Evolutionary conservation across 2,797 vertebrate genomes (phyloP), one percentile per base, ranked within the genome.

Genomic region (Micromesistius poutassou): DNA sequence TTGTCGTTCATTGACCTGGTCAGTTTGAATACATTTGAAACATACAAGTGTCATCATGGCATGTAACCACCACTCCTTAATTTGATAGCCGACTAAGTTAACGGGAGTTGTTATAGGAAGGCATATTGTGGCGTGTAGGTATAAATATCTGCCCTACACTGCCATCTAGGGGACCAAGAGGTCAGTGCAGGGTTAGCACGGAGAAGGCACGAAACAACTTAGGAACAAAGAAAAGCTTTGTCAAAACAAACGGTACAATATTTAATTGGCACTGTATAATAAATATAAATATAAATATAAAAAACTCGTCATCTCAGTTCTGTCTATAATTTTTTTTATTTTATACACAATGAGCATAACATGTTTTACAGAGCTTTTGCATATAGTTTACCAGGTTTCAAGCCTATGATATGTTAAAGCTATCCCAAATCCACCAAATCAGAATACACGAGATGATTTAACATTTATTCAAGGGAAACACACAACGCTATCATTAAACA

Each of bases 401-500:
- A 10, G 66, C 28, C n/a, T 70, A 71, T 71, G 14, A 31, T 31
- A 22, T 31, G 30, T 71, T 30, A 70, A n/a, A 70, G 66, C 68
- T 71, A 3, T 71, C 28, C 14, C 14, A 71, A 30, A 30, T 14
- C 68, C 28, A 71, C 30, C 25, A 30, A 71, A 31, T 19, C 30
- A 71, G 30, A 71, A 71, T 28, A 77, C 75, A 74, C 71, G 38
- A 82, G 73, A 83, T 89, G 82, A 72, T 82, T 82, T 72, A 83
- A 88, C 80, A 78, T 93, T 92, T 92, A 92, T 92, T 91, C 87
- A 75, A 88, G 68, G 73, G 78, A 76, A 78, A 76, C 80, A 83
- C 83, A 87, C 79, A 72, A 50, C 30, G 10, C 70, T 30, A 71
- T 22, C 30, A 71, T 33, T 30, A 36, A 30, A 83, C 82, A 88